phyloP scores from a whole-genome alignment of 2,113 vertebrate genomes.

The Syngnathus typhle region DNA sequence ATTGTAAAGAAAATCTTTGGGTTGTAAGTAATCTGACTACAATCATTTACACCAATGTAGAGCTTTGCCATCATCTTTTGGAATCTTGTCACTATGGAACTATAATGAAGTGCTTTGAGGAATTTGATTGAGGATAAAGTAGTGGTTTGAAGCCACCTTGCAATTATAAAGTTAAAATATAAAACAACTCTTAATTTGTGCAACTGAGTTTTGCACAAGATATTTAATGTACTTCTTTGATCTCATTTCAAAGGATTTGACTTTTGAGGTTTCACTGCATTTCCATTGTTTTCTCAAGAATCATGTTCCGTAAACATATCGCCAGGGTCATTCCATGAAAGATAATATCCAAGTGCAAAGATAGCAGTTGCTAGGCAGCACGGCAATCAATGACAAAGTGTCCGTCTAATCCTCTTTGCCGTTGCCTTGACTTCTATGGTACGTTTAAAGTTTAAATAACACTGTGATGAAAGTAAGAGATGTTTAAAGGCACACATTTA shows the following conservation, averaged over 20 bases:
- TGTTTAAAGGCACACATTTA: background rate
- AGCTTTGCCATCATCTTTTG: no score
- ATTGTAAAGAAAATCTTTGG: no score
- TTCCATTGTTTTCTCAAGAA: background rate
- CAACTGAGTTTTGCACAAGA: no score
- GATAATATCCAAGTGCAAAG: background rate
- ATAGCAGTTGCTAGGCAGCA: constrained; percentile 4
- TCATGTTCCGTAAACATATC: background rate
- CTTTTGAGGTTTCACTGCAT: background rate
- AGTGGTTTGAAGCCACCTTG: no score
- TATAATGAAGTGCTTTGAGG: no score
- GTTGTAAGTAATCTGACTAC: no score
- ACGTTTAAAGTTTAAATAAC: background rate
- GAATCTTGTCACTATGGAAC: no score
- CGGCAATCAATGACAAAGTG: background rate
- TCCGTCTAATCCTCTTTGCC: background rate
- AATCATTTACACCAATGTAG: no score
- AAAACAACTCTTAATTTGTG: no score
- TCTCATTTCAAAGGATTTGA: background rate
- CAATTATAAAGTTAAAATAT: background rate
- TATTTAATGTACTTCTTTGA: background rate
- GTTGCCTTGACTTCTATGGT: background rate
- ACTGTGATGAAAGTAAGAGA: background rate
- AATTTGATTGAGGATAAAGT: no score
- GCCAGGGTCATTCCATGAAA: background rate